Percentiles rank a stretch among this genome's conserved stretches.
Evolutionary conservation across 2,113 vertebrate genomes (phyloP).

Genomic region (Notothenia rossii): DNA sequence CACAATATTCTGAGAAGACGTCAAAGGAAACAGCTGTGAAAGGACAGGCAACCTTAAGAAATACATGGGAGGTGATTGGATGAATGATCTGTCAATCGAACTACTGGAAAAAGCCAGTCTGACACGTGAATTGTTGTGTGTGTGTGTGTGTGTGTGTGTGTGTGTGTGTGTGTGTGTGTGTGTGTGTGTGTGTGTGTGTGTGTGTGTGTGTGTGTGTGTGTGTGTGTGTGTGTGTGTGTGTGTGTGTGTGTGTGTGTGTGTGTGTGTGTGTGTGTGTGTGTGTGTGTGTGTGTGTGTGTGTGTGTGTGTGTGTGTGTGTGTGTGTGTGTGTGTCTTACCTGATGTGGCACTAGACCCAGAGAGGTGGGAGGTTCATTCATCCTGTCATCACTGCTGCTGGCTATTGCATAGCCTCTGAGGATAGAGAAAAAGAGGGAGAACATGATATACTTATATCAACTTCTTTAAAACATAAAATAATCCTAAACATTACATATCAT

Average conservation of each 20-base stretch:
- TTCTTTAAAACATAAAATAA: no score
- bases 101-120: no score
- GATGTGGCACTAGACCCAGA: slow-evolving; percentile 96
- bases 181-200: neutral
- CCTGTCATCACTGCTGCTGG: slow-evolving; percentile 97
- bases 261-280: neutral
- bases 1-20: no score
- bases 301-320: no score
- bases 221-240: neutral
- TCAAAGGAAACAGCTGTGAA: no score
- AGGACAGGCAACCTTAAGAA: no score
- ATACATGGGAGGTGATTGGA: no score
- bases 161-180: neutral
- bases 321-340: slow-evolving; percentile 84
- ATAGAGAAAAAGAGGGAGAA: neutral
- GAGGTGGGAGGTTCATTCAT: slow-evolving; percentile 99
- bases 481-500: no score
- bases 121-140: neutral
- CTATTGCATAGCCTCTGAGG: slow-evolving; percentile 93
- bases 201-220: neutral
- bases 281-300: neutral
- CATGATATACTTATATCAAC: neutral
- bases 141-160: neutral
- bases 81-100: no score
- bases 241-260: neutral